A percentile compares a stretch with the other conserved stretches of the same genome.
Conservation (phyloP, 2,113 vertebrate species). For the Stigmatopora nigra region DNA sequence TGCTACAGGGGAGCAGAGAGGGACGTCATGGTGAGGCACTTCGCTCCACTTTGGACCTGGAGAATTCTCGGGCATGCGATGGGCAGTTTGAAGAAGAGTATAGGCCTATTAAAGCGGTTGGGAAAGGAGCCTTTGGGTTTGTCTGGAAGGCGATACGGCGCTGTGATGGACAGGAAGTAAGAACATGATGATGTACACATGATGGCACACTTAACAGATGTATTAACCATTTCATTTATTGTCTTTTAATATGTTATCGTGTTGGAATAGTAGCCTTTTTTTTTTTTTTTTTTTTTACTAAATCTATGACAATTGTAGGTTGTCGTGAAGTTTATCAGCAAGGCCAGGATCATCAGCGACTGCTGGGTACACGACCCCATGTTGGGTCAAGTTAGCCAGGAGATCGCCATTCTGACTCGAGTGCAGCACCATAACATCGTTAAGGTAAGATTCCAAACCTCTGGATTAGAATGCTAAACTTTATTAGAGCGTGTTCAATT, state of each 20-base stretch:
- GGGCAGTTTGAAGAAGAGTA: constrained; percentile 80
- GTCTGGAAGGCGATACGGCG: constrained; percentile 81
- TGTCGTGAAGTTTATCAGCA: constrained; percentile 91
- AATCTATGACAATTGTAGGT: constrained; percentile 62
- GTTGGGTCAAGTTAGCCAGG: constrained; percentile 81
- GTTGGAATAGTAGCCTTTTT: background rate
- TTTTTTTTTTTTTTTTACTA: background rate
- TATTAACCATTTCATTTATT: background rate
- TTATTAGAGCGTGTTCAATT: no score
- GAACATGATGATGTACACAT: background rate
- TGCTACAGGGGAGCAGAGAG: constrained; percentile 60
- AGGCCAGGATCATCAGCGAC: constrained; percentile 80
- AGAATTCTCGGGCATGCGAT: constrained; percentile 77
- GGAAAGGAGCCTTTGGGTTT: constrained; percentile 89
- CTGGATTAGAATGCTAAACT: background rate
- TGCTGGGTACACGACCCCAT: constrained; percentile 85
- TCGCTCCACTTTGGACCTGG: constrained; percentile 68
- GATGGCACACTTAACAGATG: no score
- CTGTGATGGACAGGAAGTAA: constrained; percentile 74
- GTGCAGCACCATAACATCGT: constrained; percentile 84
- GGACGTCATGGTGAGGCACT: constrained; percentile 61
- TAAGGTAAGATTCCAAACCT: constrained; percentile 65
- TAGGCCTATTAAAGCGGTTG: constrained; percentile 72
- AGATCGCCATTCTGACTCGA: constrained; percentile 81
- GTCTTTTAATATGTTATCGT: background rate